Evolutionary conservation across 2,888 invertebrate genomes (phyloP).

Genomic region (Apamea anceps): DNA sequence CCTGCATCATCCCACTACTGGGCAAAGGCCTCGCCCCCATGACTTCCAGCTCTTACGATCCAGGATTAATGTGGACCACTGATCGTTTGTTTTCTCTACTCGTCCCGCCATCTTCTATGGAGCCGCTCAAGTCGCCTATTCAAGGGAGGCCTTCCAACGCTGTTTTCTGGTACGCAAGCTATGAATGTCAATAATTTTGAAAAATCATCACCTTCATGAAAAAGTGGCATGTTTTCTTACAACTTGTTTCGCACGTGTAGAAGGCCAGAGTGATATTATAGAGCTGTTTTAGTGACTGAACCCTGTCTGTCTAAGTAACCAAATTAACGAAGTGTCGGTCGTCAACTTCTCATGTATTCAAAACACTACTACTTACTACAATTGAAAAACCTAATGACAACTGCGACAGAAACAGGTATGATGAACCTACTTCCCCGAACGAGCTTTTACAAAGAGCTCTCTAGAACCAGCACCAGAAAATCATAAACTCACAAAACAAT

Average conservation of each 20-base stretch:
- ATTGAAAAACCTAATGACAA: background rate
- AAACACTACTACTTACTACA: background rate
- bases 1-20: background rate
- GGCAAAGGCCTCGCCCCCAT: background rate
- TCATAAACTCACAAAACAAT: background rate
- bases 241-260: background rate
- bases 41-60: background rate
- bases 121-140: background rate
- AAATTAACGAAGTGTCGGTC: background rate
- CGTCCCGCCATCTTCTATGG: background rate
- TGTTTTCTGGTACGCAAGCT: background rate
- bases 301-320: background rate
- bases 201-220: background rate
- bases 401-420: background rate
- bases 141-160: background rate
- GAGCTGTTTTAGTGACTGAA: background rate
- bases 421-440: background rate
- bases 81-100: background rate
- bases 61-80: background rate
- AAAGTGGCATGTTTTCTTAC: background rate
- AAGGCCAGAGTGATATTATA: background rate
- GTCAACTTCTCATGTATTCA: background rate
- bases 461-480: background rate
- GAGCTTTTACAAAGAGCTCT: background rate
- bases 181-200: background rate